These are phyloP conservation scores for Coelopa frigida DNA, from an alignment of 1,140 invertebrate species.

Conservation along the genomic window DNA sequence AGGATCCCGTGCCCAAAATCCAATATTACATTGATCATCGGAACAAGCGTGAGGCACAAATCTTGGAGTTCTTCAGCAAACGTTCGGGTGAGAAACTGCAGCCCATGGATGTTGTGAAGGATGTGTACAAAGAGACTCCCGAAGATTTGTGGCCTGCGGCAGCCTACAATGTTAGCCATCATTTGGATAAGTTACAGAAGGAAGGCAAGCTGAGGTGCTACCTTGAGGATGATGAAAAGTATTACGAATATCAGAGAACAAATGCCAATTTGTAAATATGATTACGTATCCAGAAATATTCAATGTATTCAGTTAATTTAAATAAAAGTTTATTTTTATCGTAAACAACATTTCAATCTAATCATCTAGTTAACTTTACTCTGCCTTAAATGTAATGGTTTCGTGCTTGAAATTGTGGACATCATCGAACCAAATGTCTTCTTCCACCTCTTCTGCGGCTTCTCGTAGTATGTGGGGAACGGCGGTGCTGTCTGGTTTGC, in stretches of 20 bases:
- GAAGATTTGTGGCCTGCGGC: conserved; percentile 68
- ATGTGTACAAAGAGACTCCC: conserved; percentile 72
- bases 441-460: conserved; percentile 47
- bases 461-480: conserved; percentile 71
- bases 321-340: not conserved
- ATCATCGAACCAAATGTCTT: conserved; percentile 37
- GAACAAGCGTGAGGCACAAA: conserved; percentile 75
- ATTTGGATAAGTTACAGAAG: conserved; percentile 76
- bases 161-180: conserved; percentile 74
- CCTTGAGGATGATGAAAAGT: conserved; percentile 15
- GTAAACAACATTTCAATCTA: not conserved
- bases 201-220: conserved; percentile 52
- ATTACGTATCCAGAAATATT: not conserved
- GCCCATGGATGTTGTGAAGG: conserved; percentile 72
- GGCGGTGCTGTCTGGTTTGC: conserved; percentile 50
- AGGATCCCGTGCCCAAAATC: conserved; percentile 65
- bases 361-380: conserved; percentile 35
- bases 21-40: conserved; percentile 83
- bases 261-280: conserved; percentile 3
- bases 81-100: conserved; percentile 49
- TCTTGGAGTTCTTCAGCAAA: conserved; percentile 61
- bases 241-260: conserved; percentile 18
- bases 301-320: not conserved
- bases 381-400: conserved; percentile 30
- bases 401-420: conserved; percentile 40